Base-by-base conservation (phyloP, 2,797 vertebrate genomes). In the Melanotaenia trifasciata region DNA sequence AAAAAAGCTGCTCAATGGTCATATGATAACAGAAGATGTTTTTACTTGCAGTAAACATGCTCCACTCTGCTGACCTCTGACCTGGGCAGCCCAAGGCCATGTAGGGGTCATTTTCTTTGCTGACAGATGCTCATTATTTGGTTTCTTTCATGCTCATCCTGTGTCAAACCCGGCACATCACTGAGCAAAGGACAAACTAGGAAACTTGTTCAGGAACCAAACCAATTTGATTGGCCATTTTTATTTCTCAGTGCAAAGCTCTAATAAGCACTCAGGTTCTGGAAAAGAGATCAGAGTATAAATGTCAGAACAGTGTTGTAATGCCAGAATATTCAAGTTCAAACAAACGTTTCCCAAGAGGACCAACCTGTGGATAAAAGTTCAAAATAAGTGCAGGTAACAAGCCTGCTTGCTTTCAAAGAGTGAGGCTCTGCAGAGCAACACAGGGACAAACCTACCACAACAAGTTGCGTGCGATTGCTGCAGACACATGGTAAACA, bases 401-500 rank as follows among this genome's bases (percentile, higher is more conserved):
- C 76, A 72, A 63, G 47, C 32, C 43, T 58, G 51, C 58, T 75
- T 64, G 45, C 64, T 79, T 88, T 81, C 16, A 76, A 72, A 70
- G 28, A 62, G 68, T 7, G 56, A 74, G 7, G 58, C n/a, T 79
- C 22, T 40, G 47, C 33, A 38, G 77, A 72, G 50, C 53, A 82
- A 57, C 69, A 35, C 63, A 62, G 64, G 8, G 22, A 69, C 69
- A 28, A 54, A 66, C 57, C 68, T 53, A 38, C 60, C 24, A 70
- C 85, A 22, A 2, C 78, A 65, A 71, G 73, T 79, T 84, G 73
- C 24, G 32, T 80, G 83, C 53, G 38, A 61, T 74, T 60, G 51
- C 76, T 10, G 18, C 14, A 7, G 33, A 81, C 92, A 94, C 79
- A 84, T 94, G 94, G 89, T 66, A 89, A 77, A 84, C 80, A 94